Percentiles rank a stretch among this genome's conserved stretches.
These are phyloP conservation scores for Parambassis ranga DNA, from an alignment of 2,797 vertebrate genomes.

Conservation along the genomic window DNA sequence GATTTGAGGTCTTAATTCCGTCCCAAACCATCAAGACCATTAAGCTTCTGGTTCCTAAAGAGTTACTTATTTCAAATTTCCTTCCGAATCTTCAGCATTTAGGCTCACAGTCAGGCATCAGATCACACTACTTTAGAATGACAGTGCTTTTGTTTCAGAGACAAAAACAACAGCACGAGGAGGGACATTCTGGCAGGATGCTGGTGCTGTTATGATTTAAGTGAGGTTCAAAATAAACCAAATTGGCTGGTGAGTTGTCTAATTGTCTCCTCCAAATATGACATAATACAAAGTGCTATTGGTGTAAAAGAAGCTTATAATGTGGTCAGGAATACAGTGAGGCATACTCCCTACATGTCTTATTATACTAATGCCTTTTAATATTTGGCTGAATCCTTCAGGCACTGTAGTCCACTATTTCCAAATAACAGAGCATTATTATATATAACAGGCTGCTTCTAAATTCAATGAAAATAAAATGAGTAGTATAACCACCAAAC, in stretches of 20 bases:
- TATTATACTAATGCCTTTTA: too few species aligned
- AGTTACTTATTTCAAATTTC: neutral
- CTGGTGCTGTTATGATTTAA: neutral
- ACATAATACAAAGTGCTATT: neutral
- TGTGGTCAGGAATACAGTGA: neutral
- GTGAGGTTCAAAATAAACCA: slow-evolving; percentile 3
- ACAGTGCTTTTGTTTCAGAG: slow-evolving; percentile 1
- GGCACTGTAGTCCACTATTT: too few species aligned
- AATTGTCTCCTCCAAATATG: slow-evolving; percentile 1
- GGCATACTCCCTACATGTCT: too few species aligned
- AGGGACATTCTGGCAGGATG: slow-evolving; percentile 2
- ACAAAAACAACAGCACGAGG: neutral
- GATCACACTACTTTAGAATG: neutral
- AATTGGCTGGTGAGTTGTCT: neutral
- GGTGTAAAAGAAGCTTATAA: neutral
- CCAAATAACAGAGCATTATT: too few species aligned
- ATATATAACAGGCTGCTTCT: too few species aligned
- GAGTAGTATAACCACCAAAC: too few species aligned
- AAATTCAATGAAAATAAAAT: too few species aligned
- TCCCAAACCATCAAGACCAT: neutral
- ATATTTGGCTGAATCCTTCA: too few species aligned
- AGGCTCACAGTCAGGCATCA: neutral
- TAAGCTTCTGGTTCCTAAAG: neutral
- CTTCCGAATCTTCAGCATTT: neutral
- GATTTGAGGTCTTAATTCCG: neutral